Evolutionary conservation across 2,888 invertebrate species (phyloP), one percentile per base, ranked within the genome.

Genomic region (Oscheius myriophilus): DNA sequence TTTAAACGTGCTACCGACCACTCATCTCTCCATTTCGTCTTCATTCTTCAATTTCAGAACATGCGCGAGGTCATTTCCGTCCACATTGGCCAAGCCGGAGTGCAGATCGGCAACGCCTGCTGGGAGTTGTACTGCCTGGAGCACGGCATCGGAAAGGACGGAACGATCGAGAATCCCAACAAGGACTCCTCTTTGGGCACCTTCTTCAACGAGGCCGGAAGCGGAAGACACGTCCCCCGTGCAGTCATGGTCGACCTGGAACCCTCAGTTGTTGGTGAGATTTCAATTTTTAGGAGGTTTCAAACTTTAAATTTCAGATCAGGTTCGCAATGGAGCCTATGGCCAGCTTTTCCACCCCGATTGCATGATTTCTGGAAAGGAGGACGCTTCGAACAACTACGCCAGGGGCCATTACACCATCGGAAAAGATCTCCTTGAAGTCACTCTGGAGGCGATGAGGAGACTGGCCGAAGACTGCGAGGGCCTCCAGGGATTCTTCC

Each of bases 371-470:
- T 94, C 94, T 84, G 94, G 95, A 82, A 96, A 95, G 89, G 95
- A 95, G 89, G 95, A 96, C 58, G 96, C 96, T 55, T 96, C 96
- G 83, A 96, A 96, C 90, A 96, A 96, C 90, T 96, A 96, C 82
- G 96, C 96, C 71, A 92, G 96, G 85, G 96, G 96, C 72, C 96
- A 96, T 89, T 96, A 96, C 91, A 96, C 96, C 80, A 93, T 96
- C 86, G 96, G 62, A 62, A 62, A 62, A 16, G 62, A 62, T 67
- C 78, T 85, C 69, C 83, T 85, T 72, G 93, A 93, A 87, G 93
- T 93, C 89, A 80, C 80, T 18, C 70, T 85, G 53, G 84, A 85
- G 71, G 74, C 82, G 59, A 73, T 85, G 54, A 80, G 85, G 55
- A 71, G 81, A 55, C 70, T 80, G 16, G 81, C 93, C 1, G 93